Percentiles rank a stretch among this genome's conserved stretches.
Conservation (phyloP, 2,888 invertebrate species). For the Vannuccia rotundouncinata region DNA sequence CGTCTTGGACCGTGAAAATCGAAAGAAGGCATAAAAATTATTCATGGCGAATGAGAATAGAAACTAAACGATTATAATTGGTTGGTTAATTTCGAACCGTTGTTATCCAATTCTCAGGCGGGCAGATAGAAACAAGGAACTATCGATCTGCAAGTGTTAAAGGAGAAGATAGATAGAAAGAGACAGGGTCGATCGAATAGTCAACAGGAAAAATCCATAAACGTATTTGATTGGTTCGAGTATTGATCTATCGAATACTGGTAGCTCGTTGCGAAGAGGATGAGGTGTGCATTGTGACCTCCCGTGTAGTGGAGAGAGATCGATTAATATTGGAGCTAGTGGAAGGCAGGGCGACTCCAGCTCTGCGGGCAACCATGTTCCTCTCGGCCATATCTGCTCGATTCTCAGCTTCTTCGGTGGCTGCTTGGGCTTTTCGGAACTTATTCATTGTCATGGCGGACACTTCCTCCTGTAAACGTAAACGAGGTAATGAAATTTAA, state of each 20-base stretch:
- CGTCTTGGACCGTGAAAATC: neutral
- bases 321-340: neutral
- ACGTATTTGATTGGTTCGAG: neutral
- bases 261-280: neutral
- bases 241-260: slow-evolving; percentile 22
- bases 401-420: slow-evolving; percentile 54
- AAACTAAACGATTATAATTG: too few relatives aligned
- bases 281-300: slow-evolving; percentile 12
- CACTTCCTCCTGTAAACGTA: slow-evolving; percentile 55
- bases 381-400: slow-evolving; percentile 54
- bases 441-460: slow-evolving; percentile 56
- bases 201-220: neutral
- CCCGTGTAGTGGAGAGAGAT: slow-evolving; percentile 30
- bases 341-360: slow-evolving; percentile 11
- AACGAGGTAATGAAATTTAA: too few relatives aligned
- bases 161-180: neutral
- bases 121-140: neutral
- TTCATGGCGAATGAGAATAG: too few relatives aligned
- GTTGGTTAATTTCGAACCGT: neutral
- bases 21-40: neutral
- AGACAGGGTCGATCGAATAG: neutral
- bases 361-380: slow-evolving; percentile 47
- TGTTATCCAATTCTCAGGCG: neutral
- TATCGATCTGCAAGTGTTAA: neutral
- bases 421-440: slow-evolving; percentile 54